Base-by-base conservation (phyloP, 2,797 vertebrate species). In the Varecia variegata region DNA sequence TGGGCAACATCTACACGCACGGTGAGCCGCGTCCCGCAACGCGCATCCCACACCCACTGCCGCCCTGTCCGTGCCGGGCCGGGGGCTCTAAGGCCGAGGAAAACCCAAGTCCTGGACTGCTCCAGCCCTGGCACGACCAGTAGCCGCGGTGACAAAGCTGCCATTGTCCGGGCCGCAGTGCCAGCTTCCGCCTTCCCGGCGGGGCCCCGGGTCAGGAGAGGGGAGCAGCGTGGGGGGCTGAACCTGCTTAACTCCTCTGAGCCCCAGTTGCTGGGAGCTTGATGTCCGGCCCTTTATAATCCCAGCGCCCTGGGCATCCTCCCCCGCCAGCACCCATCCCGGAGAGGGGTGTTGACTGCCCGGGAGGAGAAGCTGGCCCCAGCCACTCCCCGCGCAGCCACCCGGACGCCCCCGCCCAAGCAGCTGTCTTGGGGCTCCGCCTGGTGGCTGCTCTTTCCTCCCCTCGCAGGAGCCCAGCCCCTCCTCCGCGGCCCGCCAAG, bases 1-100 rank as follows among this genome's bases (percentile, higher is more conserved):
- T 99, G 95, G 99, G 99, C 76, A 99, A 99, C 98, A 99, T 99
- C 98, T 99, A 99, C 98, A 99, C 99, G 1, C 99, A 99, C 90
- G 99, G 99, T 99, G 98, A 99, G 99, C 95, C 9, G 65, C 88
- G 7, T 47, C 68, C 88, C 43, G 14, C 43, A 70, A 56, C 35
- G 30, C 20, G 60, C 62, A 58, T 79, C 82, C 94, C 43, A 11
- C 38, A 4, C 38, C 89, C 50, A 40, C 47, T 11, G 43, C 88
- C 32, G 58, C 60, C 45, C 32, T 82, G 43, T 88, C 23, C 1
- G 45, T 32, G 15, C 52, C 3, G 30, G 35, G n/a, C 35, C 21
- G 3, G 20, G 32, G 67, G 56, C 45, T 84, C 21, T 9, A 38
- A 56, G 71, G 82, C 80, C 58, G 2, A 60, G 81, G 84, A 77